phyloP scores from a whole-genome alignment of 2,888 invertebrate species.

The Neelides folsomi region DNA sequence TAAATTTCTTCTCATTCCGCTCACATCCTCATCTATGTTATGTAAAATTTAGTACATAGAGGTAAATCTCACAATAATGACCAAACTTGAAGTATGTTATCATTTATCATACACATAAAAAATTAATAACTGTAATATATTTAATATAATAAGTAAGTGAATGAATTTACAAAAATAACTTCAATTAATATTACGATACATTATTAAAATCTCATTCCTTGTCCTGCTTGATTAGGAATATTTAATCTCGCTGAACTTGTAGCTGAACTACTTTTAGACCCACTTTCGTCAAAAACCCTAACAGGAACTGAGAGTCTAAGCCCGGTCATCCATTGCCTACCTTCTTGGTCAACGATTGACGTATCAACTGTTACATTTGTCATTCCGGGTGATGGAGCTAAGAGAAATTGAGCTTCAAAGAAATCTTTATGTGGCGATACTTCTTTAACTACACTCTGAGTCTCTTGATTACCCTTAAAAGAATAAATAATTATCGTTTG shows the following conservation, averaged over 20 bases:
- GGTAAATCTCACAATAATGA: no score
- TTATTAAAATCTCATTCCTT: no score
- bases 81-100: no score
- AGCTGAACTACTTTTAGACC: slow-evolving; percentile 9
- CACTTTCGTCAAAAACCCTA: slow-evolving; percentile 53
- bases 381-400: slow-evolving; percentile 47
- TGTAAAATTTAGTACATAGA: no score
- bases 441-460: slow-evolving; percentile 30
- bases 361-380: slow-evolving; percentile 62
- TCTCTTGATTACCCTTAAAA: slow-evolving; percentile 19
- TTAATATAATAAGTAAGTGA: no score
- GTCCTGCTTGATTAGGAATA: no score
- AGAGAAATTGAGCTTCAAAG: slow-evolving; percentile 80
- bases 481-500: neutral
- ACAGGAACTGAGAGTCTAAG: slow-evolving; percentile 63
- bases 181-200: no score
- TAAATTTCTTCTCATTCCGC: no score
- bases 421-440: slow-evolving; percentile 85
- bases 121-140: no score
- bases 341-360: slow-evolving; percentile 67
- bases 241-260: neutral
- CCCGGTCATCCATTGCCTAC: slow-evolving; percentile 79
- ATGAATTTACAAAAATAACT: no score
- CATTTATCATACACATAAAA: no score
- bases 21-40: no score